Conservation (phyloP, 2,888 invertebrate genomes). For the Macaria liturata region DNA sequence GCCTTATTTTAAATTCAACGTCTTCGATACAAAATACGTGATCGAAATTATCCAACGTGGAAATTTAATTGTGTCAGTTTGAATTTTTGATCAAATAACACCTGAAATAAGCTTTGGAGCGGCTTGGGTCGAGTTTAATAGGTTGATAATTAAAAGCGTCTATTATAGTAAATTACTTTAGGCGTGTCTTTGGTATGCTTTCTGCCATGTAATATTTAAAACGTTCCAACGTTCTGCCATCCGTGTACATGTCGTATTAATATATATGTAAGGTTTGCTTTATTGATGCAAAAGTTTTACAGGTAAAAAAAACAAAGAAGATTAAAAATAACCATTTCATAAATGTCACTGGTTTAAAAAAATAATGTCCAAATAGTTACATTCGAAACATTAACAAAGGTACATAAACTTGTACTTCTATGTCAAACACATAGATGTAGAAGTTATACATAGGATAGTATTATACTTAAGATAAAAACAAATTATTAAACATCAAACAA, state of each 20-base stretch:
- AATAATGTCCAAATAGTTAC: too few relatives aligned
- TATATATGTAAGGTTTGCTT: neutral
- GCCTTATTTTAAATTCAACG: constrained; percentile 65
- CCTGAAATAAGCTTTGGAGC: constrained; percentile 76
- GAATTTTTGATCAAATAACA: constrained; percentile 77
- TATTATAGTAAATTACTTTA: constrained; percentile 47
- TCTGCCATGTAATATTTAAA: constrained; percentile 29
- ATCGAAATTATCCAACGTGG: constrained; percentile 58
- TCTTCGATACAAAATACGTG: constrained; percentile 51
- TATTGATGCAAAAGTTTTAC: too few relatives aligned
- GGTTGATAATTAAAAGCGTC: constrained; percentile 59
- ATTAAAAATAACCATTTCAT: too few relatives aligned
- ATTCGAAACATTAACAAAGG: too few relatives aligned
- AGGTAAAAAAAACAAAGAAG: too few relatives aligned
- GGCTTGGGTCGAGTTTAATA: constrained; percentile 55
- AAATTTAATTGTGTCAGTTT: constrained; percentile 59
- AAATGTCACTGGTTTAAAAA: too few relatives aligned
- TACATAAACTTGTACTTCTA: too few relatives aligned
- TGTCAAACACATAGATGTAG: too few relatives aligned
- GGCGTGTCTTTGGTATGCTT: constrained; percentile 39
- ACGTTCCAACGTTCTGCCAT: neutral
- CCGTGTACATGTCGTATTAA: neutral
- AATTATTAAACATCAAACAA: too few relatives aligned
- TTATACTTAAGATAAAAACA: too few relatives aligned
- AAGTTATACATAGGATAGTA: too few relatives aligned